Evolutionary conservation across 2,113 vertebrate species (phyloP), one percentile per base, ranked within the genome.

Genomic region (Fulica atra): DNA sequence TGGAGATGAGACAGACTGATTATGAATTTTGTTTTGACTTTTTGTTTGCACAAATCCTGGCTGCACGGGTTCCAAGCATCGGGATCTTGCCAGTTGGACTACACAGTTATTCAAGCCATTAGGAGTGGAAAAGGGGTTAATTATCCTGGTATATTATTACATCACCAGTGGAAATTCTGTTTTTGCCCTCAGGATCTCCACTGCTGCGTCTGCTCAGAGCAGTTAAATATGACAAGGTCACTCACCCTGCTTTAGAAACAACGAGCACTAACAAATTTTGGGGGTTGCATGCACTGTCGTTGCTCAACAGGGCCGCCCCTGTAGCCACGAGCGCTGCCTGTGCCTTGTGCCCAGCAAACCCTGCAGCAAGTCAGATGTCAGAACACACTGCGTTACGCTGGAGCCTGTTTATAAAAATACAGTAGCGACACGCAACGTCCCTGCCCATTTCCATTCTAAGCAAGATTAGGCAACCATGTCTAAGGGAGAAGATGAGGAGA

Each of bases 11-110:
- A 95, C 92, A 97, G 95, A 96, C 93, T 18, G 54, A 95, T 97
- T 96, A 94, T 51, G 91, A 98, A 97, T 97, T 97, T 94, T 96
- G 96, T 95, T 97, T 97, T 73, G 93, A 10, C 23, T 84, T 89
- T 95, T 85, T 80, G 86, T 98, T 98, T 98, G 96, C 96, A 98
- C 96, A 97, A 98, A 97, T 44, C 90, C 95, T 95, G 94, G 81
- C 95, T 81, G 89, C 56, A 77, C 9, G 72, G 92, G 88, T 96
- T 97, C 89, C 79, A 96, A 96, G 81, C 86, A 91, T 46, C 29
- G 0, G 65, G 83, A 89, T 61, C 40, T 73, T 94, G 96, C 88
- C 89, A 92, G 90, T 82, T 91, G 82, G 94, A 89, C 86, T 89
- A 20, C 64, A 77, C 57, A 86, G 89, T 92, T 96, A 73, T 87